Conservation (phyloP, 2,888 invertebrate species). For the Drosophila kuntzei region DNA sequence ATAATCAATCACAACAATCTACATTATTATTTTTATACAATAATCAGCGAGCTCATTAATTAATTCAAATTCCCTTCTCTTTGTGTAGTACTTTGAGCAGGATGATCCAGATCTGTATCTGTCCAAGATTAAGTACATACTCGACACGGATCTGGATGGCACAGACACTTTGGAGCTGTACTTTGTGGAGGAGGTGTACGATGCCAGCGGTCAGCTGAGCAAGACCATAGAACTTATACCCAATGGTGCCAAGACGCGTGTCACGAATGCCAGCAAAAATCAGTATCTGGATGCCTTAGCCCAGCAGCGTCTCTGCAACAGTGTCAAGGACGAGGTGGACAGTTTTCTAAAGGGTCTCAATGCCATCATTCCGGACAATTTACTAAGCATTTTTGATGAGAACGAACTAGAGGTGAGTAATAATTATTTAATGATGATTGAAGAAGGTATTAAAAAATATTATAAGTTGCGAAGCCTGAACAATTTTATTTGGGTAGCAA, state of each 20-base stretch:
- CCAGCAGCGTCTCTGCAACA: constrained; percentile 93
- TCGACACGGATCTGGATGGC: constrained; percentile 94
- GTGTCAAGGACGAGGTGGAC: constrained; percentile 93
- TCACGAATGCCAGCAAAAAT: constrained; percentile 87
- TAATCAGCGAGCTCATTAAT: rapidly evolving
- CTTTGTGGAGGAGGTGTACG: constrained; percentile 96
- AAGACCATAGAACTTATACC: constrained; percentile 94
- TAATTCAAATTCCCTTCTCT: too few relatives aligned
- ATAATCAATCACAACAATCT: too few relatives aligned
- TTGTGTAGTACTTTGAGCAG: constrained; percentile 94
- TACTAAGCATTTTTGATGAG: constrained; percentile 97
- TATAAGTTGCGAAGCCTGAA: too few relatives aligned
- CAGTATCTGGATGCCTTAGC: constrained; percentile 95
- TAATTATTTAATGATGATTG: neutral
- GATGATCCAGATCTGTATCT: constrained; percentile 97
- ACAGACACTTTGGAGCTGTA: constrained; percentile 92
- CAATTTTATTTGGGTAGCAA: too few relatives aligned
- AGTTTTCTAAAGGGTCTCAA: constrained; percentile 96
- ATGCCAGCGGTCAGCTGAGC: constrained; percentile 90
- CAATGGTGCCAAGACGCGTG: constrained; percentile 90
- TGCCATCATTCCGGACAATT: constrained; percentile 95
- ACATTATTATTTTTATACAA: too few relatives aligned
- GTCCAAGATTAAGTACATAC: constrained; percentile 96
- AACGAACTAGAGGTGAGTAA: constrained; percentile 94
- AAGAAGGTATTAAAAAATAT: too few relatives aligned